phyloP scores from a whole-genome alignment of 2,797 vertebrate genomes.

The Trichosurus vulpecula region DNA sequence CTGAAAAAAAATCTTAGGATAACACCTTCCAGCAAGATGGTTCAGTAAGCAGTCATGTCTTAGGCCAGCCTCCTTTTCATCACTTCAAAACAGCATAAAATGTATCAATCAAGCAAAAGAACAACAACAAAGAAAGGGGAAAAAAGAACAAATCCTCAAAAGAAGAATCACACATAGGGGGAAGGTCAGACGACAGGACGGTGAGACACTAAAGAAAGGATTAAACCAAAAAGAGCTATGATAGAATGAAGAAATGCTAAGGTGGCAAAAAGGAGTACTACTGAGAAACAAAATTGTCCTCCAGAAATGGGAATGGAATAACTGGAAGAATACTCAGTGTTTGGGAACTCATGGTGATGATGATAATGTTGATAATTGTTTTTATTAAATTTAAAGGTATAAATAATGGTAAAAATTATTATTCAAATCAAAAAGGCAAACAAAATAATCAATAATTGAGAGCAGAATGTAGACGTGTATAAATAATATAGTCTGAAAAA shows the following conservation, averaged over 20 bases:
- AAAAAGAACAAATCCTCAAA: not conserved
- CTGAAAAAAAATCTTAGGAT: not conserved
- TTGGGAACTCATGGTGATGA: not conserved
- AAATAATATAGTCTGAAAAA: not conserved
- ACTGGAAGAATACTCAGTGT: not conserved
- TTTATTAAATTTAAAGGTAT: not conserved
- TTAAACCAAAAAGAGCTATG: not conserved
- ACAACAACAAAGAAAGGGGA: not conserved
- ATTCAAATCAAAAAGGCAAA: not conserved
- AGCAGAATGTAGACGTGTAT: not conserved
- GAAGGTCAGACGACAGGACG: not conserved
- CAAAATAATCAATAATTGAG: not conserved
- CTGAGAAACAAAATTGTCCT: not conserved
- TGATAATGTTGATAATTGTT: not conserved
- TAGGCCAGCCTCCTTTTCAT: not conserved
- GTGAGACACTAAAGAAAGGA: not conserved
- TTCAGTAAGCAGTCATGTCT: not conserved
- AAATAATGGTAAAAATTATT: not conserved
- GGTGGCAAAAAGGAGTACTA: not conserved
- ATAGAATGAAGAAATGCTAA: not conserved
- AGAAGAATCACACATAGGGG: not conserved
- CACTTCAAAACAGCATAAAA: not conserved
- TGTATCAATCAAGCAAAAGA: not conserved
- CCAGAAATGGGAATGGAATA: not conserved
- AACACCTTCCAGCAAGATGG: not conserved